Evolutionary conservation across 2,888 invertebrate genomes (phyloP), one percentile per base, ranked within the genome.

Genomic region (Onthophagus sagittarius): DNA sequence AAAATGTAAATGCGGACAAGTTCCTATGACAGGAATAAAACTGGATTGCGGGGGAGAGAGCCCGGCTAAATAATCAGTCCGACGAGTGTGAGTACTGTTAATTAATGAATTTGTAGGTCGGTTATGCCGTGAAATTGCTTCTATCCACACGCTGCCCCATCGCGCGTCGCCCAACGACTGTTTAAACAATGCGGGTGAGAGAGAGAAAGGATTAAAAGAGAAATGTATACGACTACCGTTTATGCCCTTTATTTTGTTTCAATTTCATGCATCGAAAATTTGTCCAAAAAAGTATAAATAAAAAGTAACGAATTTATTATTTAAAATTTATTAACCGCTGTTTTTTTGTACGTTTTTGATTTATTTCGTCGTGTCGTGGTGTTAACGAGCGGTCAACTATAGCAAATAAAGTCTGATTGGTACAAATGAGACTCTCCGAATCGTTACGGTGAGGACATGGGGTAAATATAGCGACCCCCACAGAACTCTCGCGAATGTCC

Each of bases 1-100:
- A 85, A 85, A 85, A 85, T 85, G 85, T 84, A 85, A 84, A 84
- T 84, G 82, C 80, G 83, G 80, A 84, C 83, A 84, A 83, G 83
- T 84, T 83, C 82, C 82, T 83, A 83, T 82, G 81, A 81, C 81
- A 82, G 81, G 83, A 82, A 83, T 82, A 84, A 84, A 84, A 84
- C 82, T 83, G 82, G 82, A 83, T 83, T 83, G 83, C 73, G 76
- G 77, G 77, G 77, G 75, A 77, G 73, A 74, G 76, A 76, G 76
- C 71, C 72, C 72, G 78, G 75, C 72, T 81, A 82, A 82, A 83
- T 83, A 83, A 84, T 83, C 83, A 82, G 81, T 53, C 79, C 79
- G 77, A 80, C 80, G 79, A 79, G 80, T 81, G 80, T 81, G 81
- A 82, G 81, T 82, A 81, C 81, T 83, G 84, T 83, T 84, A 84